These are phyloP conservation scores for Echinops telfairi DNA, from an alignment of 2,113 vertebrate genomes.

Conservation along the genomic window DNA sequence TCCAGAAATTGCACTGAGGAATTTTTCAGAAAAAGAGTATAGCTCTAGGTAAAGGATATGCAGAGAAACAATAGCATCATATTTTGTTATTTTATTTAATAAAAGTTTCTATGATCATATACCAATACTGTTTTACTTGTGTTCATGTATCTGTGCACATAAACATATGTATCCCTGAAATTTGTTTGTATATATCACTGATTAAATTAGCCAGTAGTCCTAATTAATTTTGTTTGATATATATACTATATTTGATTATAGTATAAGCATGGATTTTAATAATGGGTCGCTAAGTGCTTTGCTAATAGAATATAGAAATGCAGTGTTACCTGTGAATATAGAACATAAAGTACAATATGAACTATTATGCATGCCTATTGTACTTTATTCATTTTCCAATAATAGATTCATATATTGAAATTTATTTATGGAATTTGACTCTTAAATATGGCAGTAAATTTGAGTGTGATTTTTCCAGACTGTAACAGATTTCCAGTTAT, in stretches of 20 bases:
- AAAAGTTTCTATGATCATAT: no score
- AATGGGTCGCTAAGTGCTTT: background rate
- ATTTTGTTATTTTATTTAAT: no score
- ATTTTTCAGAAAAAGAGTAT: no score
- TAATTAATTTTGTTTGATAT: background rate
- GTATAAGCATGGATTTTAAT: slow-evolving; percentile 15
- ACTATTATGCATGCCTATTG: background rate
- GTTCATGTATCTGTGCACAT: no score
- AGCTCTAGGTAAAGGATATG: no score
- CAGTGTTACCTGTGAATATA: background rate
- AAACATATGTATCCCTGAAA: no score
- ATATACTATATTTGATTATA: background rate
- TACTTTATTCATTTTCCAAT: slow-evolving; percentile 70
- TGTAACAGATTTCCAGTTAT: slow-evolving; percentile 55
- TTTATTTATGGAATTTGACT: slow-evolving; percentile 64
- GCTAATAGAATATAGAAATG: background rate
- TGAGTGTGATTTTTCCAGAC: slow-evolving; percentile 43
- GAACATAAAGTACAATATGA: background rate
- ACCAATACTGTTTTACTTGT: no score
- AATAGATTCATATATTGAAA: slow-evolving; percentile 70
- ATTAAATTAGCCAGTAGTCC: background rate
- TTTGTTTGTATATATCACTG: background rate
- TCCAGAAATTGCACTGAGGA: no score
- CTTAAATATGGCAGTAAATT: slow-evolving; percentile 72
- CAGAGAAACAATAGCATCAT: no score